These are phyloP conservation scores for Parnassius mnemosyne DNA, from an alignment of 2,888 invertebrate species.

Conservation along the genomic window DNA sequence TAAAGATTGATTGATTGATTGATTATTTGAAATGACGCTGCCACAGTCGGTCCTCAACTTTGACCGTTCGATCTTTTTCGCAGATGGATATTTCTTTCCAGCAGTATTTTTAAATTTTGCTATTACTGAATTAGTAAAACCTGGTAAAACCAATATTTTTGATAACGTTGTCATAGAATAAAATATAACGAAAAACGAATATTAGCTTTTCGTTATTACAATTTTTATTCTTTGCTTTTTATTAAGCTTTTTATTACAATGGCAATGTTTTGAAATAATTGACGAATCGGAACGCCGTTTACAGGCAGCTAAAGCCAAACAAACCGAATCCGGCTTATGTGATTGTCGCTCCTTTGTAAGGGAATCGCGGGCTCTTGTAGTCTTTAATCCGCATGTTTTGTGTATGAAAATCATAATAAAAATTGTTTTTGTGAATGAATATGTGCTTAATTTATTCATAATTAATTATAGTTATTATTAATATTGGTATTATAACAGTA, in stretches of 20 bases:
- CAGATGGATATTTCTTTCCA: no score
- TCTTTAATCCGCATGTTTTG: constrained; percentile 51
- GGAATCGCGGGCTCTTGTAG: constrained; percentile 37
- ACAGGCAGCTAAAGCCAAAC: constrained; percentile 39
- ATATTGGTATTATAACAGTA: constrained; percentile 36
- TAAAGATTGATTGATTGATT: no score
- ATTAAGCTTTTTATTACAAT: constrained; percentile 22
- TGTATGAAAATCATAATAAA: constrained; percentile 58
- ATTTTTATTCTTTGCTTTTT: constrained; percentile 11
- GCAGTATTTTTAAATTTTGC: no score
- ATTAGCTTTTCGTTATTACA: neutral
- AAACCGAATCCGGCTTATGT: constrained; percentile 55
- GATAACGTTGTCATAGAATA: neutral
- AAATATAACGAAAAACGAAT: neutral
- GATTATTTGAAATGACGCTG: no score
- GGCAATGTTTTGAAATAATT: constrained; percentile 38
- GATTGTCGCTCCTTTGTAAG: constrained; percentile 44
- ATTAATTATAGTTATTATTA: constrained; percentile 14
- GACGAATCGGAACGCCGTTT: constrained; percentile 43
- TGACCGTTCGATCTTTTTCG: no score
- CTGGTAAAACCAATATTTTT: no score
- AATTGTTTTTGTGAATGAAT: constrained; percentile 51
- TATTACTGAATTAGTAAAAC: no score
- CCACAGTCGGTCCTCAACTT: no score
- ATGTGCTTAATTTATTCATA: constrained; percentile 30